Evolutionary conservation across 2,888 invertebrate genomes (phyloP), one percentile per base, ranked within the genome.

Genomic region (Euzophera pinguis): DNA sequence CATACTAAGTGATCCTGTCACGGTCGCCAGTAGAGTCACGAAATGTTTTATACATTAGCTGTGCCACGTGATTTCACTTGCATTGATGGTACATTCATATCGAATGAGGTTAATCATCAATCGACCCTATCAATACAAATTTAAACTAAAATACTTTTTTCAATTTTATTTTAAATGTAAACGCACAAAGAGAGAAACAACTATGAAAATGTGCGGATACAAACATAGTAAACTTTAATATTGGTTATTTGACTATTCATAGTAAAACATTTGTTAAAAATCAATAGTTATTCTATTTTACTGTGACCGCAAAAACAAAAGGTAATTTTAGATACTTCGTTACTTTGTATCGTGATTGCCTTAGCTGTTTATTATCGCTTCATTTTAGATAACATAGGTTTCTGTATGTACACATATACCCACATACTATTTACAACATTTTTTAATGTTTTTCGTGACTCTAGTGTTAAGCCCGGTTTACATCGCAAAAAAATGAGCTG

Each of bases 1-100:
- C 82, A 81, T 79, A 81, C 76, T 60, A 55, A 67, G 58, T 68
- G 61, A 71, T 76, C 66, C 48, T 57, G 32, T 47, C 8, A 52
- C 50, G 14, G 49, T 45, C 50, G 22, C 57, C 57, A 52, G 61
- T 62, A 57, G 48, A 65, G 57, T 51, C 65, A 65, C 66, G 56
- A 62, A 54, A 9, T 39, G 3, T 39, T 12, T 37, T 3, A 12
- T 12, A 37, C 5, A 7, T n/a, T n/a, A n/a, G n/a, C 12, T 9
- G 2, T 4, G 12, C 12, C 3, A 32, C 8, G 8, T 32, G 22
- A 22, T 22, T 2, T 22, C 22, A 22, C 22, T 22, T 7, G 8
- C 10, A 32, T 32, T 32, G 7, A 32, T 32, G 32, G n/a, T n/a
- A n/a, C n/a, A n/a, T n/a, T n/a, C n/a, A n/a, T n/a, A n/a, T n/a